Evolutionary conservation across 2,113 vertebrate genomes (phyloP).

Genomic region (Hippocampus comes): DNA sequence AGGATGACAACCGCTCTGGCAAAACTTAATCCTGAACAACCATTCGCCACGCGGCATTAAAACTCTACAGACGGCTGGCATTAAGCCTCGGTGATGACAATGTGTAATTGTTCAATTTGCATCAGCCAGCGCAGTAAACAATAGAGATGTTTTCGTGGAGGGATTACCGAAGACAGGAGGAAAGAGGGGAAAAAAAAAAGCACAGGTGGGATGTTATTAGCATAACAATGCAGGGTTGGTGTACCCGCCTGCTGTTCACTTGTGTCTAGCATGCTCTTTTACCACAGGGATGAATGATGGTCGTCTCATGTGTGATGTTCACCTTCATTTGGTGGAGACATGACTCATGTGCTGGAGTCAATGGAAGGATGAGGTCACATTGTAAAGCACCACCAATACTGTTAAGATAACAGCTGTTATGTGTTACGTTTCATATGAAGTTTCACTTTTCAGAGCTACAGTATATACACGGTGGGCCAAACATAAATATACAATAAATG

Average conservation of each 20-base stretch:
- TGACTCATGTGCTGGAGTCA: background rate
- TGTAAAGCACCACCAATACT: background rate
- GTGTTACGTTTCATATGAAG: no score
- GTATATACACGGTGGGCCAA: no score
- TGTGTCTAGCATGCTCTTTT: background rate
- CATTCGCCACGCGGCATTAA: background rate
- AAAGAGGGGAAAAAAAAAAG: background rate
- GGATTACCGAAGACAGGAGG: background rate
- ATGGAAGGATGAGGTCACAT: background rate
- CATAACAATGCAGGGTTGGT: background rate
- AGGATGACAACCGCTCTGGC: background rate
- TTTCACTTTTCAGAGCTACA: no score
- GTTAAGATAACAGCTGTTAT: background rate
- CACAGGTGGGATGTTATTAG: background rate
- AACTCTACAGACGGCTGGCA: background rate
- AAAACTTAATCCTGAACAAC: background rate
- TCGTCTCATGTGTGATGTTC: background rate
- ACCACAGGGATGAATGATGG: background rate
- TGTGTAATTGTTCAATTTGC: conserved; percentile 1
- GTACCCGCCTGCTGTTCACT: background rate
- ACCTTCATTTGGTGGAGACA: background rate
- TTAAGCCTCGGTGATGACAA: background rate
- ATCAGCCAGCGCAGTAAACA: background rate
- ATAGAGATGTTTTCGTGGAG: background rate
- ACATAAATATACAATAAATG: no score